Conservation (phyloP, 53 echinoderm and acorn worm genomes). For the Temnopleurus reevesii region DNA sequence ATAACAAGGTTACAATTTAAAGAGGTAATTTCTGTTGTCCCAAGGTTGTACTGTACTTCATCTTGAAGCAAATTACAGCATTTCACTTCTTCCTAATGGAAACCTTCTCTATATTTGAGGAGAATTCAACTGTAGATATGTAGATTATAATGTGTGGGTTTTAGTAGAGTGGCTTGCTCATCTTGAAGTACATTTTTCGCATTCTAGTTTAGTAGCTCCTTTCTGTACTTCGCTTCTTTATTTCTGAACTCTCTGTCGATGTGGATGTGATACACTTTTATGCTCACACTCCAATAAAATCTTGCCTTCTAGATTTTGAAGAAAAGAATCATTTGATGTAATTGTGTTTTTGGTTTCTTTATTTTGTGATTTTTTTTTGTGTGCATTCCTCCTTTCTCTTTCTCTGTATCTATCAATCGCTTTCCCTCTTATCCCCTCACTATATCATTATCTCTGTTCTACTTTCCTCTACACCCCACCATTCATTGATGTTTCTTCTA, state of each 20-base stretch:
- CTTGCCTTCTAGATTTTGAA: constrained; percentile 65
- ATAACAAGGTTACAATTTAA: no score
- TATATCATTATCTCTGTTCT: no score
- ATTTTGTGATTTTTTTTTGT: no score
- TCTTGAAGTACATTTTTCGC: not conserved
- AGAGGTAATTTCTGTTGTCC: no score
- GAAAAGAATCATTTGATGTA: no score
- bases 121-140: constrained; percentile 44
- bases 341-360: no score
- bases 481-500: no score
- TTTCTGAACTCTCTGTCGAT: constrained; percentile 32
- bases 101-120: not conserved
- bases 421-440: no score
- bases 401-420: no score
- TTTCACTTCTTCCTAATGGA: not conserved
- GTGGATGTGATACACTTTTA: constrained; percentile 38
- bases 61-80: not conserved
- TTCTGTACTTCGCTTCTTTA: constrained; percentile 31
- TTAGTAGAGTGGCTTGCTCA: constrained; percentile 37
- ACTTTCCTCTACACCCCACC: no score
- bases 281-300: constrained; percentile 59
- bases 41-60: no score
- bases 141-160: constrained; percentile 40
- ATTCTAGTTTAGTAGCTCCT: not conserved
- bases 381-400: no score